Evolutionary conservation across 2,113 vertebrate species (phyloP).

Genomic region (Lagopus leucura): DNA sequence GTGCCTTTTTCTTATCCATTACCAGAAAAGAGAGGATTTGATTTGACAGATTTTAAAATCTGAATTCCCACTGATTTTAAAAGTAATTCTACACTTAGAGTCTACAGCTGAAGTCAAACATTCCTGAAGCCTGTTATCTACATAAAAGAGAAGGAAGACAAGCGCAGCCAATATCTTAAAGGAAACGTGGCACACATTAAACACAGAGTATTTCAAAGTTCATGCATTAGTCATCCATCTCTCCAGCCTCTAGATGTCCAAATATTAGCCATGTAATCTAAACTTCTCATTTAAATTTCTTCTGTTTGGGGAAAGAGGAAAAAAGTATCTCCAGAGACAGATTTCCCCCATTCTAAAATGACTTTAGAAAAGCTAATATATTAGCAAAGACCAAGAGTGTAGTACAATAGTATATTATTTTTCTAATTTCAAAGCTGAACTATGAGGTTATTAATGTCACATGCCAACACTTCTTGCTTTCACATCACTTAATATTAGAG

Average conservation of each 20-base stretch:
- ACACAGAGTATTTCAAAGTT: background rate
- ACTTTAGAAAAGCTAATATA: background rate
- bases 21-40: background rate
- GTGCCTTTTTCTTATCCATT: background rate
- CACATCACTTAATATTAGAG: background rate
- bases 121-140: background rate
- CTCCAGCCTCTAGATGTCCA: background rate
- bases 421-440: background rate
- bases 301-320: background rate
- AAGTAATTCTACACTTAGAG: background rate
- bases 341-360: fast-evolving
- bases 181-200: background rate
- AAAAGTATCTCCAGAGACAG: background rate
- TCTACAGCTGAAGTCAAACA: background rate
- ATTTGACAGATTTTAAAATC: background rate
- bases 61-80: background rate
- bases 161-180: background rate
- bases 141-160: background rate
- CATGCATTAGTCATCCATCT: background rate
- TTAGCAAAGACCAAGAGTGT: background rate
- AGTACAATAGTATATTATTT: background rate
- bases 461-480: background rate
- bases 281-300: background rate
- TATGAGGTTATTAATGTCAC: background rate
- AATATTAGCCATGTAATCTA: background rate